Evolutionary conservation across 2,113 vertebrate genomes (phyloP), one percentile per base, ranked within the genome.

Genomic region (Chionis minor): DNA sequence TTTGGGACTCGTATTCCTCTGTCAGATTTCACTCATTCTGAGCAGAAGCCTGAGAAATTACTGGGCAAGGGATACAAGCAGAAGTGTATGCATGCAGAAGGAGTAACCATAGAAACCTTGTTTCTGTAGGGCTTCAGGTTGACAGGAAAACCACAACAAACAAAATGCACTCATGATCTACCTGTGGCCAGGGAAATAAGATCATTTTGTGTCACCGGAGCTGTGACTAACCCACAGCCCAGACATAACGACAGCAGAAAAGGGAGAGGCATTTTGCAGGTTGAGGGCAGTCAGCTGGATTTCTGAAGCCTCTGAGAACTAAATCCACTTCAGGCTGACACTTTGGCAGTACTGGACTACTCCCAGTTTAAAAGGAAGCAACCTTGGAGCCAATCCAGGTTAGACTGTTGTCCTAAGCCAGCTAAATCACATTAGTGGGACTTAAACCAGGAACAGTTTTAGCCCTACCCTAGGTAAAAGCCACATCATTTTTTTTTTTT

Each of bases 141-240:
- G 61, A 33, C 33, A 51, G 61, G 33, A 73, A 33, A 83, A 52
- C 26, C 20, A 20, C 58, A 82, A 26, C 21, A 33, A 67, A 17
- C 4, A 40, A 73, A 63, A 58, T 16, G 4, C 11, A 12, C 33
- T 78, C 28, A 4, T 26, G 45, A 30, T 15, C 63, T 62, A 9
- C n/a, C 24, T 0, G 1, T 47, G 82, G 22, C 19, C 1, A 1
- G 13, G 24, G 17, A 79, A 17, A 32, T 8, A 4, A 3, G 10
- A 9, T 28, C 26, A 19, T 38, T 35, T 12, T 24, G 40, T 89
- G 38, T 62, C 47, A 27, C 70, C 56, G 32, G 24, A 61, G 8
- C 22, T 23, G 52, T 56, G 65, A 35, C 19, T n/a, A 22, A 62
- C 24, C 27, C 26, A 13, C 44, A 54, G 62, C 27, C 10, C 1